phyloP scores from a whole-genome alignment of 1,140 invertebrate genomes.

The Euwallacea similis region DNA sequence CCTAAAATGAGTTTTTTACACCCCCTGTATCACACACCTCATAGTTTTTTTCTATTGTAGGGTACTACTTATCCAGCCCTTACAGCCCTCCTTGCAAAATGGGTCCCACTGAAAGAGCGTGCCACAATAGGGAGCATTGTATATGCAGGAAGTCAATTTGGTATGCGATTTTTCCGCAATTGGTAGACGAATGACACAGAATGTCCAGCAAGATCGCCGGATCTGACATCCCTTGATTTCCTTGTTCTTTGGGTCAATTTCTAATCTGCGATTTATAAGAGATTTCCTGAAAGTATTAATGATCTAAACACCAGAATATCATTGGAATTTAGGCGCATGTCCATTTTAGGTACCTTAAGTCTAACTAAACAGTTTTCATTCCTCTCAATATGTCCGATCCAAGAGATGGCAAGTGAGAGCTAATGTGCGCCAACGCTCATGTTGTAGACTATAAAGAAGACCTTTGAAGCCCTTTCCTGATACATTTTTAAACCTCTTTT shows the following conservation, averaged over 20 bases:
- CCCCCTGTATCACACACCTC: background rate
- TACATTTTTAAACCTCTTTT: conserved; percentile 50
- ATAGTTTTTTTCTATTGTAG: conserved; percentile 50
- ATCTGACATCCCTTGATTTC: too few relatives aligned
- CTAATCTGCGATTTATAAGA: too few relatives aligned
- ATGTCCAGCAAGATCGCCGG: too few relatives aligned
- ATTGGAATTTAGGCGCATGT: too few relatives aligned
- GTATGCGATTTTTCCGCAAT: conserved; percentile 43
- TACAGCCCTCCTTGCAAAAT: conserved; percentile 72
- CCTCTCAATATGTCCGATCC: too few relatives aligned
- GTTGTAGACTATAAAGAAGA: background rate
- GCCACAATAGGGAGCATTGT: conserved; percentile 74
- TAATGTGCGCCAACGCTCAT: too few relatives aligned
- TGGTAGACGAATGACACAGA: too few relatives aligned
- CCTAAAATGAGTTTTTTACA: background rate
- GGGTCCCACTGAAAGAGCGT: conserved; percentile 74
- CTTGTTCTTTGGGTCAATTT: too few relatives aligned
- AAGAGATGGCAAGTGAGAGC: background rate
- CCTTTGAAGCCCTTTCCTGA: background rate
- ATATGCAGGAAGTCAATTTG: conserved; percentile 67
- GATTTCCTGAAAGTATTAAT: too few relatives aligned
- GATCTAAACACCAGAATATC: too few relatives aligned
- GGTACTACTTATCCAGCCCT: conserved; percentile 77
- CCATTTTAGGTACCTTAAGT: background rate
- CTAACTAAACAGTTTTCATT: background rate